A percentile compares a stretch with the other conserved stretches of the same genome.
Evolutionary conservation across 2,888 invertebrate genomes (phyloP).

Genomic region (Chaitophorus viminalis): DNA sequence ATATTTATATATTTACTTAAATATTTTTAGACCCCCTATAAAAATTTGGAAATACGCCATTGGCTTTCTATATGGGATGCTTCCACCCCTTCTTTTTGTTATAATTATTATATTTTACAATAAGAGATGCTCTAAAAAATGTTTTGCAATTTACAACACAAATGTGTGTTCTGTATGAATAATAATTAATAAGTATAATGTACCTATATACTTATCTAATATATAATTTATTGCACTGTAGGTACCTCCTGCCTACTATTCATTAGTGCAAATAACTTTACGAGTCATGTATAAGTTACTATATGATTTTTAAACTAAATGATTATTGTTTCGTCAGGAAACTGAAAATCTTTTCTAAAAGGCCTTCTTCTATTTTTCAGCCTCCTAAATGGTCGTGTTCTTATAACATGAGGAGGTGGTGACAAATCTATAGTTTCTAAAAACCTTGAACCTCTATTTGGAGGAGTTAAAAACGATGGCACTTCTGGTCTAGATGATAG

Average conservation of each 20-base stretch:
- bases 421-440: slow-evolving; percentile 44
- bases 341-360: slow-evolving; percentile 42
- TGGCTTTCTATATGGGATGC: no score
- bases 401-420: slow-evolving; percentile 38
- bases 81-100: no score
- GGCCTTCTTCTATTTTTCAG: slow-evolving; percentile 45
- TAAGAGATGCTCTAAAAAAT: not conserved
- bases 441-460: slow-evolving; percentile 15
- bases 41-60: no score
- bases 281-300: not conserved
- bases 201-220: no score
- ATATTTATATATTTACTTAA: no score
- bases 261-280: no score
- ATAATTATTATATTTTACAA: not conserved
- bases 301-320: slow-evolving; percentile 14
- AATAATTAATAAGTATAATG: no score
- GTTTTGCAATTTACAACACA: not conserved
- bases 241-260: not conserved
- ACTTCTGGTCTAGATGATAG: slow-evolving; percentile 47
- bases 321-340: slow-evolving; percentile 48
- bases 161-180: not conserved
- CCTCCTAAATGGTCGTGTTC: slow-evolving; percentile 37
- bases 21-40: no score
- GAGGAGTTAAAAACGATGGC: slow-evolving; percentile 48
- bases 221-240: not conserved